A percentile compares a stretch with the other conserved stretches of the same genome.
phyloP scores from a whole-genome alignment of 1,140 invertebrate genomes.

The Tenebrio molitor region DNA sequence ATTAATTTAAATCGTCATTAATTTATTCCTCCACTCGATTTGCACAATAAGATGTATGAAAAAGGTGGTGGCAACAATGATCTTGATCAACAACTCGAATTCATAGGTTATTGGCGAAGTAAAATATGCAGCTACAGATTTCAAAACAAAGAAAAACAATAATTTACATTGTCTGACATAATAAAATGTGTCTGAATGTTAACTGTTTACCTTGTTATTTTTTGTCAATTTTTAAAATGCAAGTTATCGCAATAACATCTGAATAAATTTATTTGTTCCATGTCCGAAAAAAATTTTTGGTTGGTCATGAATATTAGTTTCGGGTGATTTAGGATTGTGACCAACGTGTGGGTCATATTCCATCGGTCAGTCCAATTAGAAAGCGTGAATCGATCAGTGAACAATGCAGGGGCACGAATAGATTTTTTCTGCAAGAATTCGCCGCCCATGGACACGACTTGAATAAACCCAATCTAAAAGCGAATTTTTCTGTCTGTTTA shows the following conservation, averaged over 20 bases:
- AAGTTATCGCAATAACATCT: no score
- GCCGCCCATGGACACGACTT: constrained; percentile 28
- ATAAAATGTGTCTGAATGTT: constrained; percentile 26
- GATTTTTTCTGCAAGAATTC: neutral
- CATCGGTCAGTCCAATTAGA: constrained; percentile 24
- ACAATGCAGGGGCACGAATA: neutral
- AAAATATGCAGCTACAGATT: no score
- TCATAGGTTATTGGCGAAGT: no score
- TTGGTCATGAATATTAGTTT: no score
- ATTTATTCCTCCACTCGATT: no score
- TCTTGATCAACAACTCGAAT: no score
- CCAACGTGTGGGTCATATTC: constrained; percentile 16
- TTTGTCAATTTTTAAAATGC: constrained; percentile 19
- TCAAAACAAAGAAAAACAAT: neutral
- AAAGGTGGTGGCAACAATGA: no score
- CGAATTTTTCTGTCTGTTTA: constrained; percentile 27
- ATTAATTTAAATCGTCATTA: no score
- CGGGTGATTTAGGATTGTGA: no score
- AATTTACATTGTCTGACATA: neutral
- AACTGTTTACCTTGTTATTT: constrained; percentile 29
- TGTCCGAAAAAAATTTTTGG: no score
- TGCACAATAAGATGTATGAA: no score
- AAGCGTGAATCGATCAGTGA: constrained; percentile 26
- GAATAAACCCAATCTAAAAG: constrained; percentile 14
- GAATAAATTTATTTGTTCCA: no score